Evolutionary conservation across 2,797 vertebrate genomes (phyloP), one percentile per base, ranked within the genome.

Genomic region (Sebastes trivittatus): DNA sequence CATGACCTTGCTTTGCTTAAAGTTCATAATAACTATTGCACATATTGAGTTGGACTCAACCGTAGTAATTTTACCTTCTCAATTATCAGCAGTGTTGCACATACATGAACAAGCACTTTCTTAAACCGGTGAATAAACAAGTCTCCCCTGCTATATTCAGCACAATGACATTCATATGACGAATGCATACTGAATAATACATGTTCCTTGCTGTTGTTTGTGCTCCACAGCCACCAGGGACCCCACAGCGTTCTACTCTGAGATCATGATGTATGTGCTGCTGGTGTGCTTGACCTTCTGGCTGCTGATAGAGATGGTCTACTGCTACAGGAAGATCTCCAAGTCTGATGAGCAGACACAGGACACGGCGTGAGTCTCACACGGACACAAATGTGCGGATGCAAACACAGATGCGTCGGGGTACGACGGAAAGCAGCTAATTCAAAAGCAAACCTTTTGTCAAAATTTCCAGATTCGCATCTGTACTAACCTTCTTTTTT

Each of bases 281-380:
- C 96, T 99, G 91, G 97, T 98, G 78, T 98, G 97, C 92, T 96
- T 99, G 88, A 99, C 98, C 36, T 89, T 97, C 78, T 99, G 98
- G 98, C 95, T 99, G 16, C 93, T 99, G 89, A 94, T 99, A 18
- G 98, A 99, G 92, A 98, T 99, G 97, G 91, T 98, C 74, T 99
- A 99, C 94, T 99, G 98, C 96, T 99, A 99, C 95, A 96, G 97
- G 87, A 99, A 99, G 91, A 98, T 99, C 91, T 97, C 97, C 60
- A 98, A 96, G 91, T 97, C 98, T 2, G 98, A 99, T 76, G 97
- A 98, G 76, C 96, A 95, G 46, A 94, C 93, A 0, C 97, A 97
- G 89, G 98, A 99, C 92, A 96, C 95, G 0, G 96, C 94, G 98
- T 99, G 95, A 98, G 98, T 98, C 73, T 71, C 78, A 52, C 73